Evolutionary conservation across 2,888 invertebrate genomes (phyloP), one percentile per base, ranked within the genome.

Genomic region (Parelbella ahira): DNA sequence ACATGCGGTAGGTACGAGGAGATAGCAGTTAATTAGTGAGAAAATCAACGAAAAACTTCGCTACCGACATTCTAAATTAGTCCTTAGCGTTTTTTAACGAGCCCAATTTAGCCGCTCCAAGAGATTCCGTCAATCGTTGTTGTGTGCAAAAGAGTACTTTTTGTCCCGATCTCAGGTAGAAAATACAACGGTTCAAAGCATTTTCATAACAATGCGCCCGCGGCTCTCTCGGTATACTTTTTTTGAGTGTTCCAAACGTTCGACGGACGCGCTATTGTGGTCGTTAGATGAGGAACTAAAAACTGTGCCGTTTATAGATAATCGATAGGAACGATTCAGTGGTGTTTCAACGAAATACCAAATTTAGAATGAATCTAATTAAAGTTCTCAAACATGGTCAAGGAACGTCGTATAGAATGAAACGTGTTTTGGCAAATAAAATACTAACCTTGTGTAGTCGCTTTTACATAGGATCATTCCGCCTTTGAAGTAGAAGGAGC

Each of bases 401-500:
- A 44, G 48, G 49, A 50, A 56, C n/a, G 8, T 8, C 23, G 8
- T 8, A 8, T 2, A 8, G 8, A 10, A 15, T n/a, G n/a, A n/a
- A n/a, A n/a, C n/a, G n/a, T n/a, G n/a, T n/a, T n/a, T n/a, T n/a
- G n/a, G n/a, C n/a, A n/a, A n/a, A n/a, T 23, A 4, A 19, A 36
- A 30, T 6, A 80, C 92, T 92, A 88, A 97, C 97, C 95, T 96
- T 84, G 95, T 92, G 88, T 97, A 97, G 88, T 97, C 97, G 87
- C 92, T 93, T 91, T 95, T 95, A 92, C 97, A 97, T 69, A 97
- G 91, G 80, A 97, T 96, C 94, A 97, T 95, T 64, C 95, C 95
- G 53, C 94, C 93, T 89, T 94, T 95, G 82, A 95, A 94, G 88
- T 94, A 97, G 90, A 97, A 97, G 68, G 96, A 95, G 54, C 92